Percentiles rank a stretch among this genome's conserved stretches.
Evolutionary conservation across 2,888 invertebrate genomes (phyloP).

Genomic region (Luperina nickerlii): DNA sequence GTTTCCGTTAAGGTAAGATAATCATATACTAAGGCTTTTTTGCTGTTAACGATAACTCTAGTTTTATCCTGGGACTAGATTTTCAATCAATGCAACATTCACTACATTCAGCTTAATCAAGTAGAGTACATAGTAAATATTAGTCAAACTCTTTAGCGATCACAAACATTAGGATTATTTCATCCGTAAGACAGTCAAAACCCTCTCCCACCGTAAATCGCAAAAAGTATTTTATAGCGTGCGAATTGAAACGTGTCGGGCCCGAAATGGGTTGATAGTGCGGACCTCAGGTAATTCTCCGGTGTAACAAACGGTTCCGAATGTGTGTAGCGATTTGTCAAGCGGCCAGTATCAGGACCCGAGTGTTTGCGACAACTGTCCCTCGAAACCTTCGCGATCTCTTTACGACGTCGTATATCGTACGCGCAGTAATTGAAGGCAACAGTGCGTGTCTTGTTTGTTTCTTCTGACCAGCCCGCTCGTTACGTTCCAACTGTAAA

Average conservation of each 20-base stretch:
- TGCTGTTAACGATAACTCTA: conserved; percentile 7
- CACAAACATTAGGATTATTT: conserved; percentile 17
- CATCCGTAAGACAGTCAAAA: conserved; percentile 19
- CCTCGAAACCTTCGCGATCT: conserved; percentile 58
- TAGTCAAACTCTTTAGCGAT: conserved; percentile 16
- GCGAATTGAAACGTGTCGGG: conserved; percentile 59
- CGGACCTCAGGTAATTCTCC: conserved; percentile 59
- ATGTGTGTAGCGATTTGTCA: conserved; percentile 67
- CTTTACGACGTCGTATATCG: conserved; percentile 76
- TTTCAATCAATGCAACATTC: background rate
- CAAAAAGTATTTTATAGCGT: conserved; percentile 58
- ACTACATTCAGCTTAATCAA: conserved; percentile 11
- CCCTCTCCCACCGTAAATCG: conserved; percentile 35
- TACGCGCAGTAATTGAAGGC: conserved; percentile 75
- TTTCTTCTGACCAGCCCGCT: conserved; percentile 73
- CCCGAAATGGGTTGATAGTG: conserved; percentile 59
- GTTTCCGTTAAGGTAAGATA: conserved; percentile 31
- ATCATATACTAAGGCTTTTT: conserved; percentile 31
- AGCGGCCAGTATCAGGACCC: conserved; percentile 51
- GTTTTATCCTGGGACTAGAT: conserved; percentile 29
- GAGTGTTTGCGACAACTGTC: conserved; percentile 56
- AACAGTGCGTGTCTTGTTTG: conserved; percentile 78
- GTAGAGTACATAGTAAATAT: conserved; percentile 9
- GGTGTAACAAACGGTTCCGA: conserved; percentile 60
- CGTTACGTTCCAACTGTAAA: conserved; percentile 75